A percentile compares a stretch with the other conserved stretches of the same genome.
These are phyloP conservation scores for Calephelis nemesis DNA, from an alignment of 1,140 invertebrate species.

Conservation along the genomic window DNA sequence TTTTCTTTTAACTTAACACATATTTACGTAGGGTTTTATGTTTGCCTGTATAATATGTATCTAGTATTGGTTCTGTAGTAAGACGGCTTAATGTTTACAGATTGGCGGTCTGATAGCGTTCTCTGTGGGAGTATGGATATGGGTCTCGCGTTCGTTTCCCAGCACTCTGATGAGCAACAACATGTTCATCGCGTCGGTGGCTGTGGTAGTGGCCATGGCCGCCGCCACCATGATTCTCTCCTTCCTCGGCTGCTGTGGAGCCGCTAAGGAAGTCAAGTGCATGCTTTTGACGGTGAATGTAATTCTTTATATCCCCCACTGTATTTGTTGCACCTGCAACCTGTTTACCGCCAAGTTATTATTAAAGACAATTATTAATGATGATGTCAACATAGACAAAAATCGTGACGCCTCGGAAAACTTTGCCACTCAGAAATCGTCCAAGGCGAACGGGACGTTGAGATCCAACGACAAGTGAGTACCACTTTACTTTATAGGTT, in stretches of 20 bases:
- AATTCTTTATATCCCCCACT: no score
- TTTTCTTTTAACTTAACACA: no score
- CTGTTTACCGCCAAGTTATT: no score
- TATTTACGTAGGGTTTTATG: no score
- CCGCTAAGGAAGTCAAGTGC: conserved; percentile 93
- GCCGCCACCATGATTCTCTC: conserved; percentile 87
- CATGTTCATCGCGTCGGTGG: conserved; percentile 89
- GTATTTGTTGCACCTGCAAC: no score
- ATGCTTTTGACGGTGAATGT: conserved; percentile 89
- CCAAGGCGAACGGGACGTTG: conserved; percentile 56
- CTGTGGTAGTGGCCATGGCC: conserved; percentile 89
- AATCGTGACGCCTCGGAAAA: conserved; percentile 81
- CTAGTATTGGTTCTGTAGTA: no score
- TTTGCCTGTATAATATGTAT: no score
- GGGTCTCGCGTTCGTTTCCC: conserved; percentile 90
- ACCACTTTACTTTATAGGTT: no score
- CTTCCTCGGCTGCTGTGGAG: conserved; percentile 92
- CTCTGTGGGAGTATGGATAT: conserved; percentile 88
- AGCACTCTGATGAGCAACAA: conserved; percentile 90
- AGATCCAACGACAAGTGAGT: conserved; percentile 69
- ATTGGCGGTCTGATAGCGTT: conserved; percentile 88
- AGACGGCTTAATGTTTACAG: conserved; percentile 73
- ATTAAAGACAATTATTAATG: no score
- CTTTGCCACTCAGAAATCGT: conserved; percentile 47
- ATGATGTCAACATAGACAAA: no score